Evolutionary conservation across 2,888 invertebrate genomes (phyloP), one percentile per base, ranked within the genome.

Genomic region (Bellardia pandia): DNA sequence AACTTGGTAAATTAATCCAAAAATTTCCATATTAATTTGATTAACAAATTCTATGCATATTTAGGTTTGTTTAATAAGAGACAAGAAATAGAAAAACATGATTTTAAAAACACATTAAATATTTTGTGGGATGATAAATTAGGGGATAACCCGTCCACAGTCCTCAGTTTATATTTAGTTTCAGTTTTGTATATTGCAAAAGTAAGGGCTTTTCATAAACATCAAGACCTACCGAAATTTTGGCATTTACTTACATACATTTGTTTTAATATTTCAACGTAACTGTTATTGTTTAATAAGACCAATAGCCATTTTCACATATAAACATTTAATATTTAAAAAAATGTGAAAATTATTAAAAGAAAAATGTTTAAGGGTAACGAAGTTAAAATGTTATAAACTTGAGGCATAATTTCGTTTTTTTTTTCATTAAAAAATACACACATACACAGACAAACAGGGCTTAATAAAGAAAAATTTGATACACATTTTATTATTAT

Each of bases 271-370:
- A 45, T 45, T 13, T 45, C 3, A 11, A 45, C 13, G 9, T 13
- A 13, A 13, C 13, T 45, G 45, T 45, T 45, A 6, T 37, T 37
- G 37, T 6, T 37, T 4, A 37, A 37, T 37, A 11, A 45, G 3
- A 45, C 13, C 2, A 13, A 45, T 45, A 13, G 0, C 45, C 45
- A n/a, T 51, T n/a, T 51, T n/a, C 23, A n/a, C 11, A n/a, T 42
- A 9, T 6, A 40, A 40, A 40, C 1, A 56, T 23, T 23, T 16
- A n/a, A 37, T 16, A 37, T 33, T 6, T 6, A 6, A 62, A 62
- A 45, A 13, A 23, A 48, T 11, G 8, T 30, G 30, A n/a, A 60
- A 74, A 45, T 45, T 74, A 60, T 74, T 45, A 74, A 74, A 53
- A 8, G 13, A 16, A 48, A 74, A 74, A 53, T 56, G 40, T 42